Evolutionary conservation across 1,140 invertebrate species (phyloP), one percentile per base, ranked within the genome.

Genomic region (Ridgeia piscesae): DNA sequence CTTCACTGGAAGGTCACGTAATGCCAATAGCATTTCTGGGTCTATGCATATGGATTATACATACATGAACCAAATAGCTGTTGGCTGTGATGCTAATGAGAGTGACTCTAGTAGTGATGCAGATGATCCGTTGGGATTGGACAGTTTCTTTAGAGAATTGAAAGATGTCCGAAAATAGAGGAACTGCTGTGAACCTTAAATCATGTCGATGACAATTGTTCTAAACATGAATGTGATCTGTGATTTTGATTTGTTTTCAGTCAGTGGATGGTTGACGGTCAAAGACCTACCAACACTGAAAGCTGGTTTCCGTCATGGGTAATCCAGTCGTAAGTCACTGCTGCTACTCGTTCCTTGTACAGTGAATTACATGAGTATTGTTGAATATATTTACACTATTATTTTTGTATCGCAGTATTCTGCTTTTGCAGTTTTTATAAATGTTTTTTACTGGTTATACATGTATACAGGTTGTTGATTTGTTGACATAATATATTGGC

Each of bases 101-200:
- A 21, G 27, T 31, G 58, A 31, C 4, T 77, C 58, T 21, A 77
- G 11, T 77, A 77, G 27, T 77, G 58, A 77, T 31, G 17, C 58
- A 77, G 58, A 21, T 77, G 58, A 77, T 77, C 58, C 58, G 58
- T 31, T 77, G 58, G 58, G 58, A 77, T 77, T 77, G 58, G 58
- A 77, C 58, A 77, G 58, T 77, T 77, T 77, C 58, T 77, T 77
- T 77, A 77, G 58, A 77, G 58, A 77, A 77, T 77, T 77, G 58
- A 77, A 77, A 77, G 58, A 77, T 77, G 58, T 77, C 58, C 2
- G 58, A 21, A 8, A 77, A 77, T 77, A 77, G 42, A 6, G 42
- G 4, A 11, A 42, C 42, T 42, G 42, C 42, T 42, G 42, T 11
- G 11, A 4, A 42, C 4, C 42, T 2, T 77, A 77, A 77, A 17